Evolutionary conservation across 2,888 invertebrate genomes (phyloP).

Genomic region (Uropetala carovei): DNA sequence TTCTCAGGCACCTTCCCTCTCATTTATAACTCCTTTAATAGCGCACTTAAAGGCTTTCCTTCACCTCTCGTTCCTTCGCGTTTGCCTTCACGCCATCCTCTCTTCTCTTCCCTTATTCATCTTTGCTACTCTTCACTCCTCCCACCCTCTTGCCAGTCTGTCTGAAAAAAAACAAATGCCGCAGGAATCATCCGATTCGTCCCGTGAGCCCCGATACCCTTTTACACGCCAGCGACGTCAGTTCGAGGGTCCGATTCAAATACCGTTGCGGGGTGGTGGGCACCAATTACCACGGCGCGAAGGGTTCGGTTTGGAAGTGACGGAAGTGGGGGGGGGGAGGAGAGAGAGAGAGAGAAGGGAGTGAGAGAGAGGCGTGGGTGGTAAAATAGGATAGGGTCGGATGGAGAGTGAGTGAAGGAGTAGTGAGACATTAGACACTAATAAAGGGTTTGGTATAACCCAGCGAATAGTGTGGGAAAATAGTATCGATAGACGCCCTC

Average conservation of each 20-base stretch:
- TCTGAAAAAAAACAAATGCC: not conserved
- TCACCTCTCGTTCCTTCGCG: no score
- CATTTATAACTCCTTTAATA: not conserved
- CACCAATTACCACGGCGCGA: not conserved
- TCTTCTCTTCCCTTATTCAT: not conserved
- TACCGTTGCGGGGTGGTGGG: not conserved
- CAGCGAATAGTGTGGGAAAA: not conserved
- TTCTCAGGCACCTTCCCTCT: not conserved
- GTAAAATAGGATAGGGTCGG: not conserved
- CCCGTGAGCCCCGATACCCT: slow-evolving; percentile 16
- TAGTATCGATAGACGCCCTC: not conserved
- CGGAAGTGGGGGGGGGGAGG: not conserved
- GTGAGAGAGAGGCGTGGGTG: not conserved
- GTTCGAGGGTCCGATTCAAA: slow-evolving; percentile 12
- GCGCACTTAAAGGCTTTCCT: not conserved
- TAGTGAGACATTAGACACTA: slow-evolving; percentile 32
- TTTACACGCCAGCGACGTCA: slow-evolving; percentile 29
- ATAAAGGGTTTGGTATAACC: slow-evolving; percentile 25
- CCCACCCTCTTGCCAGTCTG: not conserved
- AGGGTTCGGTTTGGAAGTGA: slow-evolving; percentile 21
- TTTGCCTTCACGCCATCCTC: not conserved
- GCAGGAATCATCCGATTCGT: not conserved
- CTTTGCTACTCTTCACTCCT: not conserved
- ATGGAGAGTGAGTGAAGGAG: not conserved
- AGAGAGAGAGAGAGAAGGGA: not conserved